Evolutionary conservation across 2,797 vertebrate species (phyloP).

Genomic region (Ispidina lecontei): DNA sequence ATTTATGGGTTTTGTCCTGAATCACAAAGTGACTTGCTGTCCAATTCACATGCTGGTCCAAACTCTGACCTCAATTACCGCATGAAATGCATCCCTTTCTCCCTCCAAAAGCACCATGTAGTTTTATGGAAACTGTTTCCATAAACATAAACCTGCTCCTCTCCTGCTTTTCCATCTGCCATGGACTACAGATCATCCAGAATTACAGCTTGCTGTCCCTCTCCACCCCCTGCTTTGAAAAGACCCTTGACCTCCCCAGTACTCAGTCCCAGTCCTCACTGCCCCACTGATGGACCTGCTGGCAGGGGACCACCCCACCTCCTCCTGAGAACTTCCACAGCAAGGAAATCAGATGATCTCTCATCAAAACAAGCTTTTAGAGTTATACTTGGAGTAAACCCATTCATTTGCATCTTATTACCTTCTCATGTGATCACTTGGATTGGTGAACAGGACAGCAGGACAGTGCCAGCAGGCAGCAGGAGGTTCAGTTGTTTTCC

Average conservation of each 20-base stretch:
- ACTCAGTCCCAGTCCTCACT: background rate
- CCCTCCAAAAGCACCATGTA: background rate
- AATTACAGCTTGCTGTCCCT: background rate
- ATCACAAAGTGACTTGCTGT: background rate
- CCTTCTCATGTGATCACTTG: constrained; percentile 8
- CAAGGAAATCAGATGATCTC: background rate
- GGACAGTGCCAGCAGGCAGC: background rate
- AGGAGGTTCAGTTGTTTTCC: background rate
- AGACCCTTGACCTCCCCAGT: background rate
- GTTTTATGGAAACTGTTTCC: background rate
- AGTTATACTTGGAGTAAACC: background rate
- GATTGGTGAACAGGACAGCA: background rate
- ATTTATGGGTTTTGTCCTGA: background rate
- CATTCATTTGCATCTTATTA: background rate
- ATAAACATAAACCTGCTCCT: background rate
- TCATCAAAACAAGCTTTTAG: background rate
- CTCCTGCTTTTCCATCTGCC: background rate
- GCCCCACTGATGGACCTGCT: background rate
- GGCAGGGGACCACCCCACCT: background rate
- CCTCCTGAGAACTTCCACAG: background rate
- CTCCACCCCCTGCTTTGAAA: background rate
- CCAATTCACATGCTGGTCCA: background rate
- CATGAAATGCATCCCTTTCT: background rate
- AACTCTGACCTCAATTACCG: background rate
- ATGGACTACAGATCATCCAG: background rate